phyloP scores from a whole-genome alignment of 2,888 invertebrate species.

The Lobophora halterata region DNA sequence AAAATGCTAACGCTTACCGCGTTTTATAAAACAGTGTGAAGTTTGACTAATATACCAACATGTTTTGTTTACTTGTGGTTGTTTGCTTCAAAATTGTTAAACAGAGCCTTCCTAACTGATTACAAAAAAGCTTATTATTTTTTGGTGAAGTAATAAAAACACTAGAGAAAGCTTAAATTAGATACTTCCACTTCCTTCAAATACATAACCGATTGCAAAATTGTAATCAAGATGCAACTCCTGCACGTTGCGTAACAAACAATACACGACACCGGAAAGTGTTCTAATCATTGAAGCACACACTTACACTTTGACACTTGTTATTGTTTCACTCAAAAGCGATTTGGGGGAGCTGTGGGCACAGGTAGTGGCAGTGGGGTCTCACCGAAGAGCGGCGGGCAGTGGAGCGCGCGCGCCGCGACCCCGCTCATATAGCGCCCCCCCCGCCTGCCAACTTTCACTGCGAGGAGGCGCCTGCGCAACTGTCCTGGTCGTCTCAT shows the following conservation, averaged over 20 bases:
- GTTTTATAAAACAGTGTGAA: too few relatives aligned
- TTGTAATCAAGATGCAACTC: constrained; percentile 15
- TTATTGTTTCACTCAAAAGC: background rate
- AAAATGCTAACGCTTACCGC: too few relatives aligned
- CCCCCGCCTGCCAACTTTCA: constrained; percentile 58
- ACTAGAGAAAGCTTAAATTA: too few relatives aligned
- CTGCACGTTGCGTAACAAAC: constrained; percentile 34
- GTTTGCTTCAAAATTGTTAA: too few relatives aligned
- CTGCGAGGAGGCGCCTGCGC: constrained; percentile 55
- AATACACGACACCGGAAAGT: constrained; percentile 34
- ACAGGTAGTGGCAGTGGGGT: too few relatives aligned
- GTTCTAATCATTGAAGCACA: constrained; percentile 42
- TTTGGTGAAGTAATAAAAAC: too few relatives aligned
- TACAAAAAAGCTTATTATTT: too few relatives aligned
- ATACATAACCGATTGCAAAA: constrained; percentile 16
- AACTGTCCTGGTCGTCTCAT: constrained; percentile 53
- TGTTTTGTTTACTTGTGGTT: too few relatives aligned
- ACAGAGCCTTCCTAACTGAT: too few relatives aligned
- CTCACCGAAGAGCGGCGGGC: constrained; percentile 64
- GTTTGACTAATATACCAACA: too few relatives aligned
- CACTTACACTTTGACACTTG: constrained; percentile 44
- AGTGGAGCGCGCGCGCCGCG: constrained; percentile 68
- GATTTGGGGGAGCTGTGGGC: too few relatives aligned
- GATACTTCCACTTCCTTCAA: constrained; percentile 3
- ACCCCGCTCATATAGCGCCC: constrained; percentile 58